Evolutionary conservation across 2,797 vertebrate genomes (phyloP).

Genomic region (Odontamblyopus lacepedii): DNA sequence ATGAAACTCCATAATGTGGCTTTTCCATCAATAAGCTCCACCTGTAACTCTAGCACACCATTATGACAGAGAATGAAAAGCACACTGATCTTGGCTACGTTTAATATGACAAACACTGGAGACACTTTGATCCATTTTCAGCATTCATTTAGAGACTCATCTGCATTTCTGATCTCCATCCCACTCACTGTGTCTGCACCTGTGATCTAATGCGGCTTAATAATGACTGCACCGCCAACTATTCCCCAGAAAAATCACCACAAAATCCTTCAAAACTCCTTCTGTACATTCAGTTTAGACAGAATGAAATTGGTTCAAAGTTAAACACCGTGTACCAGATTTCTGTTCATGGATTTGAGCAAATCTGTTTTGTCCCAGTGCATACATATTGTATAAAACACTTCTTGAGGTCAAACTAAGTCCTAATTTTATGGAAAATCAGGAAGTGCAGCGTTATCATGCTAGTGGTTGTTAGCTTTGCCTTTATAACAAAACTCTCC

Average conservation of each 20-base stretch:
- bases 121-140: not conserved
- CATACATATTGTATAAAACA: too few species aligned
- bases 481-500: too few species aligned
- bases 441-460: too few species aligned
- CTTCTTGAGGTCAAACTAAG: too few species aligned
- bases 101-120: not conserved
- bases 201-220: conserved; percentile 53
- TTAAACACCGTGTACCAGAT: not conserved
- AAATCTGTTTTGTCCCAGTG: too few species aligned
- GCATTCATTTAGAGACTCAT: conserved; percentile 47
- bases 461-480: too few species aligned
- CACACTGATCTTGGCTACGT: not conserved
- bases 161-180: conserved; percentile 45
- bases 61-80: not conserved
- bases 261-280: conserved; percentile 40
- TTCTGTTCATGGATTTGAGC: too few species aligned
- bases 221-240: conserved; percentile 31
- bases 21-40: too few species aligned
- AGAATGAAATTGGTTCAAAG: not conserved
- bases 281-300: not conserved
- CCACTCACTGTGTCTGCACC: conserved; percentile 49
- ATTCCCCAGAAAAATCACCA: conserved; percentile 43
- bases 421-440: too few species aligned
- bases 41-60: not conserved
- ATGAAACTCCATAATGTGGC: too few species aligned